These are phyloP conservation scores for Pelodytes ibericus DNA, from an alignment of 2,797 vertebrate genomes.

Conservation along the genomic window DNA sequence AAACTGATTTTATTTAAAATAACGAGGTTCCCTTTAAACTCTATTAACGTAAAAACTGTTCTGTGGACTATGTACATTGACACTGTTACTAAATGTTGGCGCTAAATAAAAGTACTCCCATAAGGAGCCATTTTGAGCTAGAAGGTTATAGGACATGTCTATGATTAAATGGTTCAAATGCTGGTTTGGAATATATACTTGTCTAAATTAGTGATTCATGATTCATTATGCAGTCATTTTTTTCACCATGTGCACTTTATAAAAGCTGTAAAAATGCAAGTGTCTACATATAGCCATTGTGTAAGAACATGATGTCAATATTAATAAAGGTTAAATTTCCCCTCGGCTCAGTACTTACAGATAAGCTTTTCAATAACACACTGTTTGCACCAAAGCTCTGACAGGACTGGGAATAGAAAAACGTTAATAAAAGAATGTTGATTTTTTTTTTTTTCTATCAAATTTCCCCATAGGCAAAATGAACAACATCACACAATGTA, in stretches of 20 bases:
- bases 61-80: too few species aligned
- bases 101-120: too few species aligned
- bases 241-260: constrained; percentile 75
- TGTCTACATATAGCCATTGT: constrained; percentile 81
- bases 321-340: constrained; percentile 83
- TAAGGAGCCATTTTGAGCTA: too few species aligned
- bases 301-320: constrained; percentile 82
- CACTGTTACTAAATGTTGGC: too few species aligned
- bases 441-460: constrained; percentile 78
- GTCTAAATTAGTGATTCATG: background rate
- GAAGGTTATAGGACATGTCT: too few species aligned
- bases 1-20: too few species aligned
- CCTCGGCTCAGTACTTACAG: constrained; percentile 81
- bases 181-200: too few species aligned
- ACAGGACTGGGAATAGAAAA: constrained; percentile 83
- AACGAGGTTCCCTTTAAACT: too few species aligned
- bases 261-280: constrained; percentile 79
- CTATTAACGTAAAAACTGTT: too few species aligned
- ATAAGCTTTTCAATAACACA: constrained; percentile 83
- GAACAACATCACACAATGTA: constrained; percentile 81
- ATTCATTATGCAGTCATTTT: constrained; percentile 70
- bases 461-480: constrained; percentile 83
- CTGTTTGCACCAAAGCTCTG: constrained; percentile 81
- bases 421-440: constrained; percentile 84
- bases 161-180: too few species aligned